Evolutionary conservation across 2,113 vertebrate species (phyloP).

Genomic region (Lasiurus borealis): DNA sequence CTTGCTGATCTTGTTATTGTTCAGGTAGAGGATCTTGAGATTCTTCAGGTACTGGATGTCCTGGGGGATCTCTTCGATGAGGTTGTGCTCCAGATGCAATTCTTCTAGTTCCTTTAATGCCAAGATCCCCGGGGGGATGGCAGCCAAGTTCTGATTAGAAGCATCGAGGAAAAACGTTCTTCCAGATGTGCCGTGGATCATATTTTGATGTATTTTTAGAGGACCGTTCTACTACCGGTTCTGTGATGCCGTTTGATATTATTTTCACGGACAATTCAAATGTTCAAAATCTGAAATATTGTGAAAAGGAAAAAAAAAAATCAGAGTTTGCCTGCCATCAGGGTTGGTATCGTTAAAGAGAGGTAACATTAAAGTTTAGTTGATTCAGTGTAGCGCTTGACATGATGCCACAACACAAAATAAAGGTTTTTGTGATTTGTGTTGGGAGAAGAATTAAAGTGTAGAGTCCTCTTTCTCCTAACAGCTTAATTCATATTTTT

Average conservation of each 20-base stretch:
- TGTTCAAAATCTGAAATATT: constrained; percentile 37
- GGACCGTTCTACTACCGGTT: background rate
- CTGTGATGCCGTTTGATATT: background rate
- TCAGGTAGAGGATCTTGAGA: constrained; percentile 82
- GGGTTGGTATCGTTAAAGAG: background rate
- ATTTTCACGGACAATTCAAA: background rate
- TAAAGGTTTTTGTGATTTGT: constrained; percentile 7
- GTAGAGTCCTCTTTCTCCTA: background rate
- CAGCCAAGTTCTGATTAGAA: constrained; percentile 66
- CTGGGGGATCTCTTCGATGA: constrained; percentile 75
- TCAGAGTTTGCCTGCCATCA: background rate
- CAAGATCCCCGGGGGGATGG: constrained; percentile 74
- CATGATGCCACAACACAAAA: background rate
- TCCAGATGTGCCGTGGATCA: background rate
- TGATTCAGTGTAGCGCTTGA: constrained; percentile 8
- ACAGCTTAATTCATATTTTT: background rate
- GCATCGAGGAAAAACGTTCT: constrained; percentile 83
- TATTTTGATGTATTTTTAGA: background rate
- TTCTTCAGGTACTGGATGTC: constrained; percentile 76
- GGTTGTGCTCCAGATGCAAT: constrained; percentile 85
- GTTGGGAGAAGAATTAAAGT: background rate
- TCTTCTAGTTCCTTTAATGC: constrained; percentile 85
- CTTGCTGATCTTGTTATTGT: constrained; percentile 80
- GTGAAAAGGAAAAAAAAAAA: no score
- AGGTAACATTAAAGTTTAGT: background rate